Evolutionary conservation across 2,888 invertebrate genomes (phyloP).

Genomic region (Eledona agricola): DNA sequence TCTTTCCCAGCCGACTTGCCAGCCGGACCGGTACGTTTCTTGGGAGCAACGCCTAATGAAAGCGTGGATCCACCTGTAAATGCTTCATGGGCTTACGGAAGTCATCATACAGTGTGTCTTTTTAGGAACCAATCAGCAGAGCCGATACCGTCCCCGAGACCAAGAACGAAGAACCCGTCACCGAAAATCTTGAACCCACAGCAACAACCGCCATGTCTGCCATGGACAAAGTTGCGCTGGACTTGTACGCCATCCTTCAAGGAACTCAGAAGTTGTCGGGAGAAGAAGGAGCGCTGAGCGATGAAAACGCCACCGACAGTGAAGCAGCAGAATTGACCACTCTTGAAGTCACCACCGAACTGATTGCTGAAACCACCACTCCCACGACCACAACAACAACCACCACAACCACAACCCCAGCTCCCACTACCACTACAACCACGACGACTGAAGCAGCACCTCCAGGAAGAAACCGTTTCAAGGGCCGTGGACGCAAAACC

Average conservation of each 20-base stretch:
- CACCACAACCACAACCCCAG: constrained; percentile 65
- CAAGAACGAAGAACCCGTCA: constrained; percentile 43
- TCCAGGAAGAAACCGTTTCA: constrained; percentile 50
- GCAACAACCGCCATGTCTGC: constrained; percentile 74
- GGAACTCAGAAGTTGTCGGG: constrained; percentile 67
- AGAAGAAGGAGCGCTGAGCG: constrained; percentile 55
- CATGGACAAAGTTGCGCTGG: constrained; percentile 85
- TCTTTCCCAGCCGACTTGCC: constrained; percentile 68
- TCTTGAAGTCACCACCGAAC: constrained; percentile 38
- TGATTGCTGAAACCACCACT: constrained; percentile 58
- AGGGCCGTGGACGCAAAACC: constrained; percentile 56
- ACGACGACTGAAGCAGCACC: constrained; percentile 50
- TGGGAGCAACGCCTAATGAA: constrained; percentile 69
- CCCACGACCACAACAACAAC: constrained; percentile 67
- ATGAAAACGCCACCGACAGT: constrained; percentile 43
- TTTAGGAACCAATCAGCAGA: constrained; percentile 50
- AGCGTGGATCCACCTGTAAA: constrained; percentile 55
- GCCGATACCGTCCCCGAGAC: constrained; percentile 58
- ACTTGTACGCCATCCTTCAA: constrained; percentile 81
- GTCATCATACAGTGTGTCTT: no score
- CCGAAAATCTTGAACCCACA: constrained; percentile 58
- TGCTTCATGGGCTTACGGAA: no score
- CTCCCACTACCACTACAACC: constrained; percentile 62
- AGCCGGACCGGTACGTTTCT: constrained; percentile 67
- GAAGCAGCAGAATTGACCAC: constrained; percentile 37